phyloP scores from a whole-genome alignment of 2,888 invertebrate species.

The Chrysodeixis includens region DNA sequence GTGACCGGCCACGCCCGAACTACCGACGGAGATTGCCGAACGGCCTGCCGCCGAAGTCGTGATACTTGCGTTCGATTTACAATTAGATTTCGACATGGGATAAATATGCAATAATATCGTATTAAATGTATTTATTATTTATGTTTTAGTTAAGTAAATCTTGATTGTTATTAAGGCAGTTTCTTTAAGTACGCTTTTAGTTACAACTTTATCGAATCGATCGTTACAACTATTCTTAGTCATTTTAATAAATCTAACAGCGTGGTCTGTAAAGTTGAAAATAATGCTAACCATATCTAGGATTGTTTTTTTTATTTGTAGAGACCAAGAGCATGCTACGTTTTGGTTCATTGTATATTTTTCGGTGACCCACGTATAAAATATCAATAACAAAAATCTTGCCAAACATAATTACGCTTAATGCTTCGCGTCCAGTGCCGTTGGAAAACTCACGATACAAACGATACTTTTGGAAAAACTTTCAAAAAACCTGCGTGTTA shows the following conservation, averaged over 20 bases:
- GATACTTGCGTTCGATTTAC: conserved; percentile 39
- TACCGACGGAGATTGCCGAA: conserved; percentile 68
- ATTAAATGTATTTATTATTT: neutral
- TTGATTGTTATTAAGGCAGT: neutral
- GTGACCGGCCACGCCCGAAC: conserved; percentile 80
- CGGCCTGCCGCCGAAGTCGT: conserved; percentile 46
- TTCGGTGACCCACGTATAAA: too few species aligned
- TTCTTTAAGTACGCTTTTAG: neutral
- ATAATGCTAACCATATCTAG: too few species aligned
- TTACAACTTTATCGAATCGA: too few species aligned
- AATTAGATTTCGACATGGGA: conserved; percentile 28
- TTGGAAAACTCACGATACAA: too few species aligned
- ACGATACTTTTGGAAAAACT: too few species aligned
- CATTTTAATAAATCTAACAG: neutral
- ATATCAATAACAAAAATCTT: too few species aligned
- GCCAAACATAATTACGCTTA: too few species aligned
- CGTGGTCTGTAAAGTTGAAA: neutral
- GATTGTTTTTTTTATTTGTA: too few species aligned
- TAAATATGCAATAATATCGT: conserved; percentile 2
- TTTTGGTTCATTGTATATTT: too few species aligned
- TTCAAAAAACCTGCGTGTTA: too few species aligned
- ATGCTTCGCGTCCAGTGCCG: too few species aligned
- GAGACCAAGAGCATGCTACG: too few species aligned
- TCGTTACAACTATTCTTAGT: neutral
- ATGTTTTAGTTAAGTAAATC: neutral